These are phyloP conservation scores for Nothobranchius furzeri DNA, from an alignment of 2,113 vertebrate genomes.

Conservation along the genomic window DNA sequence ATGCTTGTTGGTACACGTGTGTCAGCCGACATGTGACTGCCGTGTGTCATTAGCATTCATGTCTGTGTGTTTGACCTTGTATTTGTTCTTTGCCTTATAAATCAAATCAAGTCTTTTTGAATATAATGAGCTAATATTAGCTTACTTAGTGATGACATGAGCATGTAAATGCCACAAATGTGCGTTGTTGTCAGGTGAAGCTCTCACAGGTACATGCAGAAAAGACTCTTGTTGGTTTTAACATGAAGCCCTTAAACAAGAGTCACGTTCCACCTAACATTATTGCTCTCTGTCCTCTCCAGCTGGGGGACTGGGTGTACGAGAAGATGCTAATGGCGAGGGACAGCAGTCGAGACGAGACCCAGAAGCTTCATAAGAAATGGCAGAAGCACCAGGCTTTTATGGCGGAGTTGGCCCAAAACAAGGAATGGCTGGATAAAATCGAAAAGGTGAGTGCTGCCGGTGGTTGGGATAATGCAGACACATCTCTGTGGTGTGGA, in stretches of 20 bases:
- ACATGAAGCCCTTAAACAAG: background rate
- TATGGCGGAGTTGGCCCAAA: slow-evolving; percentile 91
- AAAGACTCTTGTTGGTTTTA: too few species aligned
- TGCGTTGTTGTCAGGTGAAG: too few species aligned
- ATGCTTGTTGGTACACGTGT: slow-evolving; percentile 67
- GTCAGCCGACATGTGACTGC: slow-evolving; percentile 52
- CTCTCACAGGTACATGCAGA: too few species aligned
- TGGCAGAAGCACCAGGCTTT: slow-evolving; percentile 94
- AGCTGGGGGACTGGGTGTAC: slow-evolving; percentile 91
- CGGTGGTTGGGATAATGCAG: background rate
- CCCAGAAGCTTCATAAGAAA: slow-evolving; percentile 88
- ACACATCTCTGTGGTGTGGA: background rate
- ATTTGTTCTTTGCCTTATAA: slow-evolving; percentile 12
- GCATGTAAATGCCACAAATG: too few species aligned
- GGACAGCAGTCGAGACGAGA: slow-evolving; percentile 83
- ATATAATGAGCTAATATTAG: background rate
- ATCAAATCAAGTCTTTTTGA: background rate
- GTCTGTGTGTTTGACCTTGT: slow-evolving; percentile 61
- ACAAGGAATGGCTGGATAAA: slow-evolving; percentile 91
- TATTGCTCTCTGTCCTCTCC: slow-evolving; percentile 18
- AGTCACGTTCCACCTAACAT: background rate
- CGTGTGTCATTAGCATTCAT: slow-evolving; percentile 49
- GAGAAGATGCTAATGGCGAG: slow-evolving; percentile 93
- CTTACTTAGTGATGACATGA: background rate
- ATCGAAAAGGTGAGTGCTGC: slow-evolving; percentile 85